Conservation (phyloP, 2,113 vertebrate species). For the Coturnix japonica region DNA sequence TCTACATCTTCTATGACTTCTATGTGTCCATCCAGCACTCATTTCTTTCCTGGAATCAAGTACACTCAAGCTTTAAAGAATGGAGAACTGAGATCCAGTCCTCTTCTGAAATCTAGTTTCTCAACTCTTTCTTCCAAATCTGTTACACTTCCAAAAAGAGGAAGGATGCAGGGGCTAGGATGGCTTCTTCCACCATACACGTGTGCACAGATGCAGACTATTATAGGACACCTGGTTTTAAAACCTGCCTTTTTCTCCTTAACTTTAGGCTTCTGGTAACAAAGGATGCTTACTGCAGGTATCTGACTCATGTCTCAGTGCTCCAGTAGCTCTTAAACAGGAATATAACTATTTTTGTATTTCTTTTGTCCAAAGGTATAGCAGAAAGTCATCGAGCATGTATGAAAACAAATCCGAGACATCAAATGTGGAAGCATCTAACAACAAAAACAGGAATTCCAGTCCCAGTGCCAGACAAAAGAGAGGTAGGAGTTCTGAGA, state of each 20-base stretch:
- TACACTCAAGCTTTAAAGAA: background rate
- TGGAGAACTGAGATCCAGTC: background rate
- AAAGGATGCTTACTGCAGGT: background rate
- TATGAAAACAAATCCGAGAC: conserved; percentile 84
- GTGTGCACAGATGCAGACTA: background rate
- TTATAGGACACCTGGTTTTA: background rate
- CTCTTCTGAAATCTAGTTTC: background rate
- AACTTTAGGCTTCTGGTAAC: background rate
- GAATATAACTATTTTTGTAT: conserved; percentile 1
- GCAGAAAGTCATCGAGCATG: conserved; percentile 80
- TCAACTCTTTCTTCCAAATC: background rate
- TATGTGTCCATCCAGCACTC: background rate
- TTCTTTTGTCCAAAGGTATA: conserved; percentile 74
- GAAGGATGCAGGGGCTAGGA: background rate
- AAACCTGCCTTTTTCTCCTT: background rate
- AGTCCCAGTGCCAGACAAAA: conserved; percentile 85
- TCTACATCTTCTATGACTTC: background rate
- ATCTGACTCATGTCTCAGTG: background rate
- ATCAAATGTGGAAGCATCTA: conserved; percentile 83
- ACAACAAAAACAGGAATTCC: conserved; percentile 80
- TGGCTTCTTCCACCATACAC: background rate
- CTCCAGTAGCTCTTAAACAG: background rate
- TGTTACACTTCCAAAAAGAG: background rate
- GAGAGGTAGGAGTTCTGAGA: conserved; percentile 79
- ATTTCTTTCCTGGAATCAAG: background rate